Evolutionary conservation across 2,888 invertebrate species (phyloP), one percentile per base, ranked within the genome.

Genomic region (Caenorhabditis sp.): DNA sequence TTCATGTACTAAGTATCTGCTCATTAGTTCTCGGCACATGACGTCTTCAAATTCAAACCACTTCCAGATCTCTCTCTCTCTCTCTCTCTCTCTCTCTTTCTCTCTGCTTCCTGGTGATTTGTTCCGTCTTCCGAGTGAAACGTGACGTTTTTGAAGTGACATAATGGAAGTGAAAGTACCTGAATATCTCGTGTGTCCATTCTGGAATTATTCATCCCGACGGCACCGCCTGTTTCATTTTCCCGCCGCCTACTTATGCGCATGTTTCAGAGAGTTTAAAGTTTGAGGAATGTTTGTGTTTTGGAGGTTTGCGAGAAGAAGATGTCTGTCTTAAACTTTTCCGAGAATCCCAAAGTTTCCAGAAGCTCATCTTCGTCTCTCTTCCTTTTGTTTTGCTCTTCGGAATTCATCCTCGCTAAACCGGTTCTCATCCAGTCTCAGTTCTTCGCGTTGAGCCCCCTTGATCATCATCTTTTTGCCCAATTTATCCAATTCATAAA

Each of bases 191-290:
- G 24, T 43, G 4, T 11, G 2, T 8, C 22, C n/a, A n/a, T n/a
- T n/a, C n/a, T n/a, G n/a, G 43, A 43, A 43, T 43, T 13, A 43
- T 43, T 43, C 43, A 43, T 43, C n/a, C n/a, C n/a, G 41, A 41
- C 41, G 43, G 43, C 43, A 37, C 37, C 37, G 37, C 37, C 37
- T 37, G n/a, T n/a, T 37, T 37, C n/a, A n/a, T 37, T 17, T 17
- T 15, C 41, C 41, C 13, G 20, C 43, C 43, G 43, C 43, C 43
- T 43, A 22, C 43, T 43, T 43, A 43, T 43, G 43, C 43, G 43
- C 43, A 43, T 43, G 7, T n/a, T 22, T 2, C 2, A 43, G 43
- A 43, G 24, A 43, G 43, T 43, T 22, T 43, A 43, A 43, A 43
- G 43, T 43, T n/a, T n/a, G n/a, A n/a, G n/a, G n/a, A n/a, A 17